These are phyloP conservation scores for Thymallus thymallus DNA, from an alignment of 2,113 vertebrate species.

Conservation along the genomic window DNA sequence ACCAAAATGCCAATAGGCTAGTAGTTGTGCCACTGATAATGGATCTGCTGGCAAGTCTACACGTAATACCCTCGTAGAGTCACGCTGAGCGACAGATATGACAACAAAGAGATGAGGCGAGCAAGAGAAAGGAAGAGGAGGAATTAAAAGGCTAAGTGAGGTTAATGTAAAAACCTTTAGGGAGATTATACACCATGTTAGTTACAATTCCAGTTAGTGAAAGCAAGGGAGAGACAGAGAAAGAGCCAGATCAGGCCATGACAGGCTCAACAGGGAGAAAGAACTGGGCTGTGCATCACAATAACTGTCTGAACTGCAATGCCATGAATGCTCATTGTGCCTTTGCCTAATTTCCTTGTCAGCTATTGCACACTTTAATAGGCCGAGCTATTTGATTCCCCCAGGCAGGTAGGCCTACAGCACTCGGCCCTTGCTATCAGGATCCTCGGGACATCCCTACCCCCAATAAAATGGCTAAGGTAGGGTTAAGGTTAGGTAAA, in stretches of 20 bases:
- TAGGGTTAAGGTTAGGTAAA: too few relatives aligned
- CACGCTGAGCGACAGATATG: neutral
- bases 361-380: too few relatives aligned
- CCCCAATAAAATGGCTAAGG: too few relatives aligned
- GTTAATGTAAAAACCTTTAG: conserved; percentile 59
- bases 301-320: neutral
- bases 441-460: too few relatives aligned
- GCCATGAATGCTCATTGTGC: neutral
- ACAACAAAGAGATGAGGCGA: neutral
- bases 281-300: neutral
- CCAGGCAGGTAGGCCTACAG: too few relatives aligned
- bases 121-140: conserved; percentile 5
- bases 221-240: conserved; percentile 2
- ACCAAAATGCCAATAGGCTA: neutral
- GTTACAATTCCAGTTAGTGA: neutral
- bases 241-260: neutral
- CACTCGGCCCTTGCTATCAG: too few relatives aligned
- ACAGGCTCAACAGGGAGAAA: neutral
- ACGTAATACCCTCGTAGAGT: neutral
- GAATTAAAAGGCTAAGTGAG: neutral
- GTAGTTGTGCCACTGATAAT: conserved; percentile 14
- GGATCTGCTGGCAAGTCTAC: neutral
- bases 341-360: neutral
- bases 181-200: neutral
- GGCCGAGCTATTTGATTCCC: too few relatives aligned